Conservation (phyloP, 2,888 invertebrate species). For the Campopleginae sp. region DNA sequence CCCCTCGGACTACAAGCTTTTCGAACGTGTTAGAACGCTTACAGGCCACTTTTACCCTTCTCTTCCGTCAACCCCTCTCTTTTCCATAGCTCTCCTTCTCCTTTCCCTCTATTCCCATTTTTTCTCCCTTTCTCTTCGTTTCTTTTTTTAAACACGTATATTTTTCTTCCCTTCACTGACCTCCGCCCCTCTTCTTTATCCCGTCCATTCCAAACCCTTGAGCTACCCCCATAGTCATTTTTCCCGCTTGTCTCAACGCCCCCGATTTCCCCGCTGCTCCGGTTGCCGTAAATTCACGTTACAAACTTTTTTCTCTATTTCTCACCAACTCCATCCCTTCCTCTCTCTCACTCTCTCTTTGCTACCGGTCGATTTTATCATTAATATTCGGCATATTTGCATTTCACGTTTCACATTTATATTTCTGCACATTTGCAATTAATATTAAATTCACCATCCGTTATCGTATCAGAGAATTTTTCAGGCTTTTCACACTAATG, state of each 20-base stretch:
- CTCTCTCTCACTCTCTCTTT: neutral
- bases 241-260: conserved; percentile 45
- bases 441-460: conserved; percentile 1
- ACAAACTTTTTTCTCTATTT: neutral
- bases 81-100: neutral
- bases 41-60: conserved; percentile 65
- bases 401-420: neutral
- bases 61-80: conserved; percentile 43
- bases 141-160: conserved; percentile 24
- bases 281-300: conserved; percentile 17
- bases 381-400: conserved; percentile 14
- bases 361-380: neutral
- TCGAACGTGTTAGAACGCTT: conserved; percentile 67
- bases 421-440: too few species aligned
- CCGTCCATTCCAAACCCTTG: conserved; percentile 48
- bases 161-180: conserved; percentile 44
- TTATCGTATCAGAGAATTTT: neutral
- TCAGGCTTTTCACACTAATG: neutral
- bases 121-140: conserved; percentile 25
- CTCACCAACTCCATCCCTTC: neutral
- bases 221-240: conserved; percentile 51
- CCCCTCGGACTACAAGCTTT: conserved; percentile 52
- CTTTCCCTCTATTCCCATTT: conserved; percentile 37
- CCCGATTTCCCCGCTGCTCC: conserved; percentile 40
- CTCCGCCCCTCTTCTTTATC: conserved; percentile 36